Percentiles rank a stretch among this genome's conserved stretches.
These are phyloP conservation scores for Ashinkailepas kermadecensis DNA, from an alignment of 2,888 invertebrate genomes.

Conservation along the genomic window DNA sequence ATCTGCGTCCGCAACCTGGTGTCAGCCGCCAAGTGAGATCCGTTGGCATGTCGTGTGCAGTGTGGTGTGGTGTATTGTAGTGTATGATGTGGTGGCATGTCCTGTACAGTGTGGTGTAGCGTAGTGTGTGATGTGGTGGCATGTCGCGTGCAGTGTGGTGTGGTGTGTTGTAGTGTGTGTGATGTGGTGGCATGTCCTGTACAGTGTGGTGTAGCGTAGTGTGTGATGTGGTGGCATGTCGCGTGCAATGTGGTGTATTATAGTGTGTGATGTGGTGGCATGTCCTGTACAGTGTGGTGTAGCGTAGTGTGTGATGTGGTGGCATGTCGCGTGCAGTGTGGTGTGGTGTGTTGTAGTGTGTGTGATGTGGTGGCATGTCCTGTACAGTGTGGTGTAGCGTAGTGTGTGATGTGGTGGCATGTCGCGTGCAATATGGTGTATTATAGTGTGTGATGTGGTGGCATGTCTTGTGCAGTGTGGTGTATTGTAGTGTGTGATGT, in stretches of 20 bases:
- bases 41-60: slow-evolving; percentile 22
- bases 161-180: slow-evolving; percentile 84
- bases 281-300: not conserved
- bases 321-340: no score
- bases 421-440: not conserved
- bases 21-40: slow-evolving; percentile 72
- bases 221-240: no score
- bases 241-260: no score
- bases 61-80: not conserved
- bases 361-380: slow-evolving; percentile 52
- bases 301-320: no score
- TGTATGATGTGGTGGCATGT: not conserved
- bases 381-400: slow-evolving; percentile 79
- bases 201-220: no score
- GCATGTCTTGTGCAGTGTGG: no score
- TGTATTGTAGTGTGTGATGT: no score
- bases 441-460: no score
- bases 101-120: no score
- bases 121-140: no score
- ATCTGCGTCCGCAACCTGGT: slow-evolving; percentile 86
- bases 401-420: slow-evolving; percentile 55
- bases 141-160: slow-evolving; percentile 76
- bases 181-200: slow-evolving; percentile 34
- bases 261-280: no score
- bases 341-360: no score